Base-by-base conservation (phyloP, 1,140 invertebrate genomes). In the Heterodera carotae region DNA sequence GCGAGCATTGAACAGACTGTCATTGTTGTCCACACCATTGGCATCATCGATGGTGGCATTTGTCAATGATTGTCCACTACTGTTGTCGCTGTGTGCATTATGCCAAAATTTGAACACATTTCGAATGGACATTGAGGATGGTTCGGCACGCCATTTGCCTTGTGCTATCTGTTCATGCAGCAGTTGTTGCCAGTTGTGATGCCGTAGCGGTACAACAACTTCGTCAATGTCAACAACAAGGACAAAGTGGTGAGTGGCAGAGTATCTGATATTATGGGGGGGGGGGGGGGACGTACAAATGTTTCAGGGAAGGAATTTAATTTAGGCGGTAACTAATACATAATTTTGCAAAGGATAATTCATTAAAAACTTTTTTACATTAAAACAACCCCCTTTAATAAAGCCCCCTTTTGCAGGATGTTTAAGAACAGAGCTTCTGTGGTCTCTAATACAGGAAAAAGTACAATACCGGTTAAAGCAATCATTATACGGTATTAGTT, bases 401-500 rank as follows among this genome's bases (percentile, higher is more conserved):
- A n/a, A n/a, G n/a, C n/a, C n/a, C n/a, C n/a, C n/a, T n/a, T n/a
- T n/a, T n/a, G n/a, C n/a, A n/a, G n/a, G n/a, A n/a, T n/a, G n/a
- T n/a, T n/a, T n/a, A n/a, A n/a, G n/a, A n/a, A n/a, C n/a, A n/a
- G n/a, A n/a, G n/a, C n/a, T n/a, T n/a, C n/a, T n/a, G n/a, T n/a
- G n/a, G n/a, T n/a, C n/a, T n/a, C n/a, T n/a, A n/a, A n/a, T n/a
- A n/a, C n/a, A n/a, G n/a, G n/a, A n/a, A n/a, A n/a, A n/a, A n/a
- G n/a, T n/a, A n/a, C n/a, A 10, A 43, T 43, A 95, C 89, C 94
- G 93, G 89, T 97, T 97, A 6, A 97, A 90, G 85, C 95, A 97
- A 87, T 97, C 95, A 88, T 97, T 97, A 90, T 97, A 97, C 0
- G 95, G 94, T 81, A 97, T 95, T 53, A 97, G 90, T 88, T 97